phyloP scores from a whole-genome alignment of 2,113 vertebrate species.

The Pollimyrus isidori region DNA sequence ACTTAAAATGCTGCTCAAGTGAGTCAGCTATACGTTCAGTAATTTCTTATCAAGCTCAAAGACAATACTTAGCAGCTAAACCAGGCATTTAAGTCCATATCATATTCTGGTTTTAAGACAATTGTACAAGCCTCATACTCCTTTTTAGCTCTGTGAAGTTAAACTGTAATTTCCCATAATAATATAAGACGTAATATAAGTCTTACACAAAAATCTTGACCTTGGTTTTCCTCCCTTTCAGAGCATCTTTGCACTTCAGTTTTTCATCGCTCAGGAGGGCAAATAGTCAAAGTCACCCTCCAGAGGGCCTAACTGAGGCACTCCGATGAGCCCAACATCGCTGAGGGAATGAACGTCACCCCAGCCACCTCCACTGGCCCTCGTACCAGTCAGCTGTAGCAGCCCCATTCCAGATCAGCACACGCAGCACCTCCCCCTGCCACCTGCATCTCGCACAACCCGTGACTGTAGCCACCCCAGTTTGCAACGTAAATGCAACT shows the following conservation, averaged over 20 bases:
- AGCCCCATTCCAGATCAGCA: not conserved
- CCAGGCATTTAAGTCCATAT: not conserved
- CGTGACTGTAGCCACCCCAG: too few species aligned
- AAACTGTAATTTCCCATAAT: not conserved
- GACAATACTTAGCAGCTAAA: not conserved
- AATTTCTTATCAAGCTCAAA: not conserved
- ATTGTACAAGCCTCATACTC: not conserved
- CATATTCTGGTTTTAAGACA: not conserved
- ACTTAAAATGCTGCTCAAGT: not conserved
- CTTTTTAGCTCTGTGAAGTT: not conserved
- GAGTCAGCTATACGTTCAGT: not conserved
- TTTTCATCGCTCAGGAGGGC: not conserved
- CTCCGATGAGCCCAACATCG: not conserved
- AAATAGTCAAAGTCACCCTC: not conserved
- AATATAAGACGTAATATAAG: not conserved
- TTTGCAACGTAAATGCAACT: not conserved
- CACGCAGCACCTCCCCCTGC: not conserved
- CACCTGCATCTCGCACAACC: not conserved
- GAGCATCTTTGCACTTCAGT: not conserved
- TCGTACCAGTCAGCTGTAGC: not conserved
- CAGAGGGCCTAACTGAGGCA: not conserved
- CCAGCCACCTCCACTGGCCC: not conserved
- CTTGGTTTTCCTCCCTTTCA: not conserved
- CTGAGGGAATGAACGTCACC: not conserved
- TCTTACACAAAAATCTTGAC: not conserved